phyloP scores from a whole-genome alignment of 1,140 invertebrate species.

The Kradibia gibbosae region DNA sequence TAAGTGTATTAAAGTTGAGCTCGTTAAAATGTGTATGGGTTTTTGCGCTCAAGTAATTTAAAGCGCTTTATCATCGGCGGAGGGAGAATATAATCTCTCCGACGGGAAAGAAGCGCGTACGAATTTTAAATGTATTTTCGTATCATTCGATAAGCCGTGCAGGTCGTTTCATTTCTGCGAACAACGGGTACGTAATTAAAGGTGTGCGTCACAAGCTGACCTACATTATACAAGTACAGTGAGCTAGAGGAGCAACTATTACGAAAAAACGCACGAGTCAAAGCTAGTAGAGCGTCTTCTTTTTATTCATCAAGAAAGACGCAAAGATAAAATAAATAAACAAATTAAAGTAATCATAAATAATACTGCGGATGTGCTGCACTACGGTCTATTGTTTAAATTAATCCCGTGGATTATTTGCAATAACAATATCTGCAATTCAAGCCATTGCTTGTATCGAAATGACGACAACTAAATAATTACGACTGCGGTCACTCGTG shows the following conservation, averaged over 20 bases:
- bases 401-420: no score
- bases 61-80: neutral
- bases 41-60: neutral
- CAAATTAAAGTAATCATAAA: no score
- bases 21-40: neutral
- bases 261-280: neutral
- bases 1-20: neutral
- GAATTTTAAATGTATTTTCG: neutral
- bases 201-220: neutral
- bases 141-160: neutral
- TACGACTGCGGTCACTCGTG: no score
- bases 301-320: no score
- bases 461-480: no score
- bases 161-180: neutral
- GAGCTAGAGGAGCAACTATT: neutral
- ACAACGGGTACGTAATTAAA: neutral
- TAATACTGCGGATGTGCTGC: no score
- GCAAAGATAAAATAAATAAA: no score
- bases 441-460: no score
- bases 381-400: no score
- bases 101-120: neutral
- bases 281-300: no score
- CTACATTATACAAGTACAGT: neutral
- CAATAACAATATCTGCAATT: no score
- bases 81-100: neutral